Conservation (phyloP, 37 sponge, comb jelly and placozoan species). For the Tethya wilhelma region DNA sequence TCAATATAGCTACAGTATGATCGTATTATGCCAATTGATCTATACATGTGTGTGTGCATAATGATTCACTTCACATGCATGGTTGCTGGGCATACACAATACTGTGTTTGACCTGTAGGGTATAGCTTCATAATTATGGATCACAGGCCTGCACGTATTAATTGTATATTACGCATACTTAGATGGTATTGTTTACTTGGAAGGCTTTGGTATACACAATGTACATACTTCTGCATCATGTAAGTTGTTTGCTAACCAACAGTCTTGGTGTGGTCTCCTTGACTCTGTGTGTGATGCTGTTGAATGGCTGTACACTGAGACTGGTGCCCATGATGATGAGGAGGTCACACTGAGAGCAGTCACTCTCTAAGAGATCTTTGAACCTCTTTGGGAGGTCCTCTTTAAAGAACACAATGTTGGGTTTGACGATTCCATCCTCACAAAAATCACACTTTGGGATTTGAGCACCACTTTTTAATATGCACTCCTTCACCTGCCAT, state of each 20-base stretch:
- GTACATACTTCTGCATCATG: too few species aligned
- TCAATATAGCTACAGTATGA: too few species aligned
- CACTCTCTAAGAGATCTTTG: slow-evolving; percentile 45
- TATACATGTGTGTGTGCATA: neutral
- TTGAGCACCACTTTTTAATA: slow-evolving; percentile 51
- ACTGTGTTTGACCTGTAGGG: too few species aligned
- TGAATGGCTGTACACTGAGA: slow-evolving; percentile 85
- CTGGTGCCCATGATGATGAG: slow-evolving; percentile 90
- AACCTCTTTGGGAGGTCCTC: slow-evolving; percentile 81
- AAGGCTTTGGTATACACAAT: too few species aligned
- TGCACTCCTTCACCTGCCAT: neutral
- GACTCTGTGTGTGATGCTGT: neutral
- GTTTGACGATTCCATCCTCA: slow-evolving; percentile 66
- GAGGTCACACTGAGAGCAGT: slow-evolving; percentile 78
- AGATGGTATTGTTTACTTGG: too few species aligned
- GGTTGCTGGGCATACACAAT: too few species aligned
- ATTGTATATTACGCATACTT: too few species aligned
- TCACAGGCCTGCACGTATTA: too few species aligned
- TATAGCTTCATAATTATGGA: too few species aligned
- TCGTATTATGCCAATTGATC: neutral
- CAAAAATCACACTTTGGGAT: neutral
- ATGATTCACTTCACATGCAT: too few species aligned
- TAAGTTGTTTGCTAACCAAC: neutral
- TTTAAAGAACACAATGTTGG: slow-evolving; percentile 91
- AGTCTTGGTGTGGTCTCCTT: neutral